Evolutionary conservation across 2,797 vertebrate species (phyloP).

Genomic region (Manis javanica): DNA sequence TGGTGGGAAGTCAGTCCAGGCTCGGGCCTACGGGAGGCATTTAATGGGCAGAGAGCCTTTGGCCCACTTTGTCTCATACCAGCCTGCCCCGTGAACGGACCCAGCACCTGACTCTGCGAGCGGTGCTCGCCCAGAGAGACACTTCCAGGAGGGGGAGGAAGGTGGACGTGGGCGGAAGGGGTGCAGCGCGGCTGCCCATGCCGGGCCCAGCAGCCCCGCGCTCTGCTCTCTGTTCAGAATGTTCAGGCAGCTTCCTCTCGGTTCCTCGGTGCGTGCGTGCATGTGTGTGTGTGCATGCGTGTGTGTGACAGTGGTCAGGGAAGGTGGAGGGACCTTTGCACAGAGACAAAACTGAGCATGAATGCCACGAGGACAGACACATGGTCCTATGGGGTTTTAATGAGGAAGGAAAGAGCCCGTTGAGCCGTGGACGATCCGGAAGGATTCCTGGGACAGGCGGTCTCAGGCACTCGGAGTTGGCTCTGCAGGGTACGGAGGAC

Average conservation of each 20-base stretch:
- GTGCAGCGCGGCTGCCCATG: neutral
- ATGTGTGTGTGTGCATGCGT: fast-evolving
- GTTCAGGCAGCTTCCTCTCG: neutral
- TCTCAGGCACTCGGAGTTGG: neutral
- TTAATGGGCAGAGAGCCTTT: neutral
- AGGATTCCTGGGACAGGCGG: neutral
- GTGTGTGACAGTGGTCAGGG: neutral
- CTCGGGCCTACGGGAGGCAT: neutral
- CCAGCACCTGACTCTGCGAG: neutral
- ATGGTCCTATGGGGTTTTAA: neutral
- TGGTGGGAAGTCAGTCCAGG: neutral
- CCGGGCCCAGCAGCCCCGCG: neutral
- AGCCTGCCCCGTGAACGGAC: neutral
- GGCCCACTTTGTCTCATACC: neutral
- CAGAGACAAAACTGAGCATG: neutral
- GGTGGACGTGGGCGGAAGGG: fast-evolving
- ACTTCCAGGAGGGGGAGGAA: neutral
- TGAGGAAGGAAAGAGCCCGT: too few species aligned
- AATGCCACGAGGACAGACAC: neutral
- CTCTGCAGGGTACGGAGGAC: too few species aligned
- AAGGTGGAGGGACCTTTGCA: neutral
- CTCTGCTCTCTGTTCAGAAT: neutral
- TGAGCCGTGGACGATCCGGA: neutral
- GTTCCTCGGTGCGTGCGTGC: neutral
- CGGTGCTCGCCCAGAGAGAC: too few species aligned